These are phyloP conservation scores for Grus americana DNA, from an alignment of 2,113 vertebrate species.

Conservation along the genomic window DNA sequence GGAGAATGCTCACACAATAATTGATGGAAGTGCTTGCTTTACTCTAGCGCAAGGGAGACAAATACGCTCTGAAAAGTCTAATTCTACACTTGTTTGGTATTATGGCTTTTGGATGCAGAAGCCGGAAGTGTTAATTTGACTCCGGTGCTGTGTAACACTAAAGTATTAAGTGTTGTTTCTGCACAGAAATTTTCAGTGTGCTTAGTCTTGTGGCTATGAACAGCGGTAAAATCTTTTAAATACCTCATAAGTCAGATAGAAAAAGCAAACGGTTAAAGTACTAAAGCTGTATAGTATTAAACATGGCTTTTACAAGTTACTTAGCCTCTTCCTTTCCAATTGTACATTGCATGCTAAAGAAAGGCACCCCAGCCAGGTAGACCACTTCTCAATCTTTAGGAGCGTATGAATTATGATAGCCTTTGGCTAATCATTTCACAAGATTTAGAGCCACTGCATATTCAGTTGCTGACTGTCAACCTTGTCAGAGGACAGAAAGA, in stretches of 20 bases:
- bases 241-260: neutral
- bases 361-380: neutral
- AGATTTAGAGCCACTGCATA: neutral
- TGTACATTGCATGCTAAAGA: neutral
- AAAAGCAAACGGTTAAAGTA: neutral
- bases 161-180: neutral
- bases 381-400: neutral
- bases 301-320: neutral
- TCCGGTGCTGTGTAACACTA: neutral
- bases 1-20: neutral
- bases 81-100: neutral
- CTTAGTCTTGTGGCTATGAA: neutral
- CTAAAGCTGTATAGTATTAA: neutral
- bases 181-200: neutral
- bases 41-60: neutral
- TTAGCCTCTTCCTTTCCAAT: neutral
- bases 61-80: neutral
- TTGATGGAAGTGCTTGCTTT: neutral
- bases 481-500: neutral
- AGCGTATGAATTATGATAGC: neutral
- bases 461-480: neutral
- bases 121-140: neutral
- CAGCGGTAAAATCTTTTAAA: neutral
- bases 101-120: neutral
- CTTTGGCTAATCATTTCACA: constrained; percentile 8